Evolutionary conservation across 1,140 invertebrate species (phyloP).

Genomic region (Fragariocoptes setiger): DNA sequence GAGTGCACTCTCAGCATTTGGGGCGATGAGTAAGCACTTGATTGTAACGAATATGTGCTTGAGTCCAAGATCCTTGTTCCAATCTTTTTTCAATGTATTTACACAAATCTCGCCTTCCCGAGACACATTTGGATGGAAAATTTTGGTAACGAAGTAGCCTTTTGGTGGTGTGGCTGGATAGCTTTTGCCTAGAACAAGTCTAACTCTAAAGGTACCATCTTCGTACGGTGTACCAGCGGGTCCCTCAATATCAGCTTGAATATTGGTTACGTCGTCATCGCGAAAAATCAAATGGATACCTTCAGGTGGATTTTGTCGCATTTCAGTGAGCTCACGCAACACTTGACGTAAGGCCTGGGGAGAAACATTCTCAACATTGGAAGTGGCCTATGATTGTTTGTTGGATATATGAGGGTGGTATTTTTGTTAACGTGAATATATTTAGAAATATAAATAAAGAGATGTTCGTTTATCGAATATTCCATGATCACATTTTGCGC

Average conservation of each 20-base stretch:
- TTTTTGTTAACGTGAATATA: too few relatives aligned
- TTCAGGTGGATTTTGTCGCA: slow-evolving; percentile 42
- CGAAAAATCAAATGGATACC: slow-evolving; percentile 49
- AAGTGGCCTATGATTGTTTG: slow-evolving; percentile 14
- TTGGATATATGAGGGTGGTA: too few relatives aligned
- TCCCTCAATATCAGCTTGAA: slow-evolving; percentile 59
- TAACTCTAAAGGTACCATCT: slow-evolving; percentile 52
- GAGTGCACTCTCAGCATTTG: slow-evolving; percentile 69
- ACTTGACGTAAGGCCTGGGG: slow-evolving; percentile 62
- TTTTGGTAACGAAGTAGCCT: slow-evolving; percentile 77
- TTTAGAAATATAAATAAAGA: too few relatives aligned
- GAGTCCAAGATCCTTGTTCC: slow-evolving; percentile 77
- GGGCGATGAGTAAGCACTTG: slow-evolving; percentile 67
- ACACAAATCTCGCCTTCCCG: slow-evolving; percentile 83
- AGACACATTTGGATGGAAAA: slow-evolving; percentile 89
- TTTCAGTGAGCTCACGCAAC: slow-evolving; percentile 42
- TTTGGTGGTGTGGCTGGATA: slow-evolving; percentile 73
- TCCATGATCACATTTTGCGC: too few relatives aligned
- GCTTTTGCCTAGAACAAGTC: slow-evolving; percentile 60
- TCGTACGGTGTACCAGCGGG: slow-evolving; percentile 58
- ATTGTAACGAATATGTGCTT: slow-evolving; percentile 77
- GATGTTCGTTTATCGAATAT: too few relatives aligned
- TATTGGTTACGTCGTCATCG: slow-evolving; percentile 64
- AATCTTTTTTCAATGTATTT: slow-evolving; percentile 83
- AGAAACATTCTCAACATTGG: slow-evolving; percentile 66